Conservation (phyloP, 1,140 invertebrate species). For the Drosophila repleta region DNA sequence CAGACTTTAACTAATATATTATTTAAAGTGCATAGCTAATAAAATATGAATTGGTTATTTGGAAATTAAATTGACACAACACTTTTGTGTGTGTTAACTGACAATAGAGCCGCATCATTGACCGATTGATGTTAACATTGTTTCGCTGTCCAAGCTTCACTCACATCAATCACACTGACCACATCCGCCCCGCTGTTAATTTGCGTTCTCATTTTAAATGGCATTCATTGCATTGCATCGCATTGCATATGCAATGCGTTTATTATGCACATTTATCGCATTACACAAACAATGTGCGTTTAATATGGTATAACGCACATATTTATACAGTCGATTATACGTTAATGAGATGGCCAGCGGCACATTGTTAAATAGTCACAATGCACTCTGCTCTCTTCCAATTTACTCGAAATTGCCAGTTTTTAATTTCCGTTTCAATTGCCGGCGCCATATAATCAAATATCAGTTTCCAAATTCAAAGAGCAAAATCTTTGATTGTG, state of each 20-base stretch:
- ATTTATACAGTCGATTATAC: constrained; percentile 53
- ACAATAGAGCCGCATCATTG: neutral
- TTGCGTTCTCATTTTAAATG: constrained; percentile 35
- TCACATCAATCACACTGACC: constrained; percentile 24
- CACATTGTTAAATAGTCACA: constrained; percentile 55
- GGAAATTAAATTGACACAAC: neutral
- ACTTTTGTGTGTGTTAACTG: neutral
- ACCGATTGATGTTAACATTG: constrained; percentile 6
- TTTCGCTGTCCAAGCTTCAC: neutral
- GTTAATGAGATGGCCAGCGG: constrained; percentile 62
- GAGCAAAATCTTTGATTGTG: constrained; percentile 36
- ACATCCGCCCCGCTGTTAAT: constrained; percentile 10
- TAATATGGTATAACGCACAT: constrained; percentile 55
- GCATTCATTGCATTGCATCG: constrained; percentile 15
- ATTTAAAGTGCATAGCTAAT: neutral
- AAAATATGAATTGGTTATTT: neutral
- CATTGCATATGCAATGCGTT: constrained; percentile 35
- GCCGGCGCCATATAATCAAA: constrained; percentile 5
- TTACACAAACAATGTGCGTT: constrained; percentile 54
- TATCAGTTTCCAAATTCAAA: constrained; percentile 24
- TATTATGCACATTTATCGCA: constrained; percentile 68
- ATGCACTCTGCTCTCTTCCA: neutral
- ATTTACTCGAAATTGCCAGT: constrained; percentile 9
- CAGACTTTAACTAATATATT: neutral
- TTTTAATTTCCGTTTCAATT: constrained; percentile 71